Evolutionary conservation across 2,797 vertebrate genomes (phyloP), one percentile per base, ranked within the genome.

Genomic region (Avahi laniger): DNA sequence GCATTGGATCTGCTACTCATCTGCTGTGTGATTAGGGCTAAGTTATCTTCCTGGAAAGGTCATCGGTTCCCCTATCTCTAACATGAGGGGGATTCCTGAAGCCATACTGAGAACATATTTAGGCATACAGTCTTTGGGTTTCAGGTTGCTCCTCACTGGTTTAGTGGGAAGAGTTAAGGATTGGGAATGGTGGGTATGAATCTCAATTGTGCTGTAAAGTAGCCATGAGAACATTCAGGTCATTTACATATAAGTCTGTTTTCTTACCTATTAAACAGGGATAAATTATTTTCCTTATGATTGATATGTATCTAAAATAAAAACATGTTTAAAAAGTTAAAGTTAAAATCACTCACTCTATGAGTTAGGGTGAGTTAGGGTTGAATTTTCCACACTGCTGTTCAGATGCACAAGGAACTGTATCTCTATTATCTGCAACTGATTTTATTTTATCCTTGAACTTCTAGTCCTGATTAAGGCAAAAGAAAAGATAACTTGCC

Each of bases 271-370:
- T 63, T 89, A 86, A 61, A 38, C 15, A 93, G 15, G 18, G 10
- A 46, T 41, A 38, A 59, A 57, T 89, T 50, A 75, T 30, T 96
- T 93, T 52, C 14, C 18, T 72, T 92, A 75, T 75, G 30, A 65
- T 48, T 70, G n/a, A 65, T 80, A 78, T 35, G 1, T 79, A 48
- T 43, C 18, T 75, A 61, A 93, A 88, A 48, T 85, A 13, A 88
- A 95, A 94, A 61, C 7, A 26, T 93, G 35, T 59, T 88, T 67
- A 54, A 90, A 91, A 87, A 92, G 41, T 41, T 85, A 91, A 87
- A 92, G n/a, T 41, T 81, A 89, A 80, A 84, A 84, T 69, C 38
- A 30, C 3, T 70, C 7, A 67, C n/a, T 70, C 6, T 79, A 3
- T 80, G 69, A 93, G 28, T 41, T 24, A 70, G 24, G 30, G n/a